Conservation (phyloP, 2,797 vertebrate species). For the Lepilemur ruficaudatus region DNA sequence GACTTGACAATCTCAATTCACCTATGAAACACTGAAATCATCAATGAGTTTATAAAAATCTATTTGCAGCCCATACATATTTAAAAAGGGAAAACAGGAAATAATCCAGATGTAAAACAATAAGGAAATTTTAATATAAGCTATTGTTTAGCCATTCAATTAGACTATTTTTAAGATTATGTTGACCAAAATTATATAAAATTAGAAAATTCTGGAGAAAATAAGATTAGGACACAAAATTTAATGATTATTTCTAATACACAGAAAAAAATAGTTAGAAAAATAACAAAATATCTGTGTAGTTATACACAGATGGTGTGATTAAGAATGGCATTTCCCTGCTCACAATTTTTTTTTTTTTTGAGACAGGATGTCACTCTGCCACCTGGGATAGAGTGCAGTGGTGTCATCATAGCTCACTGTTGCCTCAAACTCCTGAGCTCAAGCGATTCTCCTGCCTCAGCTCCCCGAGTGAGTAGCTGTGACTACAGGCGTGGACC, state of each 20-base stretch:
- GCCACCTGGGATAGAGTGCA: not conserved
- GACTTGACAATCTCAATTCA: not conserved
- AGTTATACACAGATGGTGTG: not conserved
- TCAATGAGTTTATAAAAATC: conserved; percentile 1
- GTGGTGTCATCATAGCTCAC: not conserved
- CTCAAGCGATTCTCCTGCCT: not conserved
- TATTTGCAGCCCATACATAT: not conserved
- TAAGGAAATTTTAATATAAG: not conserved
- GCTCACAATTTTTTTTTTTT: not conserved
- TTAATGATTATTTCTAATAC: not conserved
- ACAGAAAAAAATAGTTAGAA: not conserved
- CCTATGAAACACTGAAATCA: not conserved
- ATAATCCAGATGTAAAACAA: not conserved
- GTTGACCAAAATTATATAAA: not conserved
- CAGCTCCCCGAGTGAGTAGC: too few relatives aligned
- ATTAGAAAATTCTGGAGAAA: not conserved
- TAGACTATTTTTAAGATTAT: not conserved
- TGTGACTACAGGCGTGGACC: too few relatives aligned
- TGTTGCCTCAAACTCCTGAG: not conserved
- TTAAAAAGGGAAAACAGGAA: not conserved
- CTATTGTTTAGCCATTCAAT: not conserved
- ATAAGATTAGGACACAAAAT: not conserved
- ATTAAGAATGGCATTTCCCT: not conserved
- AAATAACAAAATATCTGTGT: not conserved
- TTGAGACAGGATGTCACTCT: not conserved